Conservation (phyloP, 2,113 vertebrate species). For the Upupa epops region DNA sequence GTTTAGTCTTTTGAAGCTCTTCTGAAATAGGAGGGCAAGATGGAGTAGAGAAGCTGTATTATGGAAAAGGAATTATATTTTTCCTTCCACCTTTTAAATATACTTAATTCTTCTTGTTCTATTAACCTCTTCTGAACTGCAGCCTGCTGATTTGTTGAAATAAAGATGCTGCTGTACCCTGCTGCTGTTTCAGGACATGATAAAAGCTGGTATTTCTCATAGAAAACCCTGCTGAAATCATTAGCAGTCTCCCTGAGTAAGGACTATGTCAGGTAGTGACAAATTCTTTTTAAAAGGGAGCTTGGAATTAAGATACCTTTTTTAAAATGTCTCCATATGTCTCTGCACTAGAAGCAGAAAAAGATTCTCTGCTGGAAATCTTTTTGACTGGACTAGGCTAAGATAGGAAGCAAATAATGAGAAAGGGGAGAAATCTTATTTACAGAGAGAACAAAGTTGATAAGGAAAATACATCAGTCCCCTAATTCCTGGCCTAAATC, state of each 20-base stretch:
- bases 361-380: background rate
- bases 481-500: background rate
- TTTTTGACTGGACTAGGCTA: background rate
- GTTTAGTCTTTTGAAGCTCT: background rate
- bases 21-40: background rate
- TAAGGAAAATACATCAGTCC: background rate
- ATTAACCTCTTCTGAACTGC: constrained; percentile 19
- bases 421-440: background rate
- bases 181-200: background rate
- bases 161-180: background rate
- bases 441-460: background rate
- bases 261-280: background rate
- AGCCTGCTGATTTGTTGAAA: constrained; percentile 15
- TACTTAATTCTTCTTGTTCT: background rate
- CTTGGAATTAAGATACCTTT: constrained; percentile 9
- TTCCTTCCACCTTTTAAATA: background rate
- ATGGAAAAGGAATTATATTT: background rate
- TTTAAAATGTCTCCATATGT: background rate
- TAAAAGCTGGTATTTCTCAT: background rate
- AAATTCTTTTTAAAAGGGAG: constrained; percentile 10
- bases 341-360: background rate
- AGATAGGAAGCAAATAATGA: background rate
- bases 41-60: background rate
- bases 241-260: constrained; percentile 21
- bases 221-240: constrained; percentile 21